Evolutionary conservation across 2,113 vertebrate species (phyloP).

Genomic region (Oxyruncus cristatus): DNA sequence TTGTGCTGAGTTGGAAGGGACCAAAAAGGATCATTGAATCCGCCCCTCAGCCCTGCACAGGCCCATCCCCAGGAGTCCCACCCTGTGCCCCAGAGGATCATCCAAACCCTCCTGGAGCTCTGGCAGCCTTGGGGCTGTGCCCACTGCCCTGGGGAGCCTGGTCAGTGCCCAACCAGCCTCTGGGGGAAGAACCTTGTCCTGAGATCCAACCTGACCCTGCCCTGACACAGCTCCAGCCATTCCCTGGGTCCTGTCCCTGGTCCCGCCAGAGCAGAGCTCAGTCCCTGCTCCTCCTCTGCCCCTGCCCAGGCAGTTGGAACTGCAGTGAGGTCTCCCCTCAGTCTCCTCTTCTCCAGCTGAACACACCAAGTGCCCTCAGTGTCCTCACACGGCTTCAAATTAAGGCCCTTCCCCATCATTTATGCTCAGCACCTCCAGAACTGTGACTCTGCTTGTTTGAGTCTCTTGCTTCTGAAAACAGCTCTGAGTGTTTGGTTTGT

Average conservation of each 20-base stretch:
- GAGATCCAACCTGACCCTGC: not conserved
- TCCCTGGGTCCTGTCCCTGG: not conserved
- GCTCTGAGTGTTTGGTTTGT: not conserved
- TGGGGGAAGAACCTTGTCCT: not conserved
- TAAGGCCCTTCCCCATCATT: not conserved
- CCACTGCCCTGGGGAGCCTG: not conserved
- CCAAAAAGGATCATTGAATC: not conserved
- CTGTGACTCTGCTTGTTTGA: not conserved
- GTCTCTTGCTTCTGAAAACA: not conserved
- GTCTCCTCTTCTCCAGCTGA: not conserved
- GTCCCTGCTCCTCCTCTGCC: not conserved
- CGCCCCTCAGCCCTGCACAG: not conserved
- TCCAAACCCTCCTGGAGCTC: not conserved
- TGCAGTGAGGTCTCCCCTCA: not conserved
- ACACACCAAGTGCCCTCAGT: not conserved
- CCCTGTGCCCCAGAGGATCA: not conserved
- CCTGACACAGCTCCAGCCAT: not conserved
- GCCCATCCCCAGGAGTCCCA: not conserved
- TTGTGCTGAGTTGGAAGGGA: not conserved
- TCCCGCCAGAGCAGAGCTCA: not conserved
- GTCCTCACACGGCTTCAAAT: not conserved
- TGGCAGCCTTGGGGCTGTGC: not conserved
- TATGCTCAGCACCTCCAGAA: not conserved
- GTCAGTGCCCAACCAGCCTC: not conserved
- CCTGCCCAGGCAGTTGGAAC: not conserved